These are phyloP conservation scores for Trichonephila inaurata DNA, from an alignment of 1,140 invertebrate species.

Conservation along the genomic window DNA sequence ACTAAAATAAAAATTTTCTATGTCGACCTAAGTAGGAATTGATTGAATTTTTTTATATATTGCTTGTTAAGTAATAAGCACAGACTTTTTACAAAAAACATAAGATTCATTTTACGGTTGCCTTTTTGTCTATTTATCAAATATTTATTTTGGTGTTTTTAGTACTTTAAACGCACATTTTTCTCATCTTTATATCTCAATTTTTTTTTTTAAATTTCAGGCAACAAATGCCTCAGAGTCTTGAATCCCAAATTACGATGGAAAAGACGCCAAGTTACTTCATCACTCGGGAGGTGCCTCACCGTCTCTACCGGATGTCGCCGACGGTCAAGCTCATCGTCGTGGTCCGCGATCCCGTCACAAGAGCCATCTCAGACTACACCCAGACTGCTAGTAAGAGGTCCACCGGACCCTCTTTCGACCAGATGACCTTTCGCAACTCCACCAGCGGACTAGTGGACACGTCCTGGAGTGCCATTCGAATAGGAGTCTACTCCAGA, in stretches of 20 bases:
- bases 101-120: too few species aligned
- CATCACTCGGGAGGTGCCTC: slow-evolving; percentile 92
- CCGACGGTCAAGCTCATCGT: slow-evolving; percentile 91
- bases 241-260: slow-evolving; percentile 92
- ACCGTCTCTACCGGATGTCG: slow-evolving; percentile 92
- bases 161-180: too few species aligned
- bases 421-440: slow-evolving; percentile 89
- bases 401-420: slow-evolving; percentile 86
- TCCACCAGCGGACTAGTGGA: slow-evolving; percentile 85
- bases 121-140: too few species aligned
- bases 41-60: too few species aligned
- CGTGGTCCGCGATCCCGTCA: slow-evolving; percentile 94
- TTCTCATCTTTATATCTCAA: too few species aligned
- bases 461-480: slow-evolving; percentile 91
- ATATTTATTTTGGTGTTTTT: too few species aligned
- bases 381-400: slow-evolving; percentile 89
- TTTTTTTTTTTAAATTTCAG: slow-evolving; percentile 81
- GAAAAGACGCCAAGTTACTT: slow-evolving; percentile 98
- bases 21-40: too few species aligned
- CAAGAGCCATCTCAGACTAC: slow-evolving; percentile 95
- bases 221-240: slow-evolving; percentile 91
- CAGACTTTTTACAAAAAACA: too few species aligned
- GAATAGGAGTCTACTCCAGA: slow-evolving; percentile 92
- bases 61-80: too few species aligned
- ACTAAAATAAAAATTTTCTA: too few species aligned